phyloP scores from a whole-genome alignment of 2,888 invertebrate genomes.

The Steinernema scapterisci region DNA sequence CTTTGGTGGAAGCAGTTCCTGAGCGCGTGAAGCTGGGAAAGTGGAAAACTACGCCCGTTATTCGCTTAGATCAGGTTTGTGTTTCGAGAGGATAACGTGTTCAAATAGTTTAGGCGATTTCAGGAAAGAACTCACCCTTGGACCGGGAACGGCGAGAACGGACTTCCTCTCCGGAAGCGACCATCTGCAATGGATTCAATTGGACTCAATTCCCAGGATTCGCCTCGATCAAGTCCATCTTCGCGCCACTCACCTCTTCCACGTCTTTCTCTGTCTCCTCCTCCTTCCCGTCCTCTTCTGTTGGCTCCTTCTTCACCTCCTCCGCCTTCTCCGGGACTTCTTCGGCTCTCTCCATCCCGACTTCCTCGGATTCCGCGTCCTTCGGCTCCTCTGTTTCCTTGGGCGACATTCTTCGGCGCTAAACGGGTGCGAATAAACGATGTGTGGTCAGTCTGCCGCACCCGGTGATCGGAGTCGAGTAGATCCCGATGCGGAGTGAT shows the following conservation, averaged over 20 bases:
- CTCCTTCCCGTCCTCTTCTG: neutral
- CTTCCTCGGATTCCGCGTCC: neutral
- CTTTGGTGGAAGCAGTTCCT: too few species aligned
- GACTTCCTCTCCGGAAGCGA: constrained; percentile 11
- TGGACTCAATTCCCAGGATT: neutral
- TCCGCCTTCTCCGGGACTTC: neutral
- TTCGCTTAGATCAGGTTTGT: too few species aligned
- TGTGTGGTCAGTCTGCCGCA: neutral
- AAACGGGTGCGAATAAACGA: neutral
- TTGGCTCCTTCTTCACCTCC: neutral
- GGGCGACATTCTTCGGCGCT: neutral
- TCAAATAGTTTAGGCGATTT: too few species aligned
- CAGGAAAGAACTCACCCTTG: constrained; percentile 4
- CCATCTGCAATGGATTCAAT: constrained; percentile 2
- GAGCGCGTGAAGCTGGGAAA: too few species aligned
- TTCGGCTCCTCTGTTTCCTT: neutral
- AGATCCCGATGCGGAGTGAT: neutral
- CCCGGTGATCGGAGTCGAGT: constrained; percentile 6
- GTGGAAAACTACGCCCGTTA: too few species aligned
- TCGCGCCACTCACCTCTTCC: neutral
- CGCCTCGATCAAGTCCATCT: neutral
- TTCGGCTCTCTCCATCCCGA: neutral
- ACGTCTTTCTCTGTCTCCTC: neutral
- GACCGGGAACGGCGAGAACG: neutral
- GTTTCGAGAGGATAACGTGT: too few species aligned